A percentile compares a stretch with the other conserved stretches of the same genome.
Conservation (phyloP, 2,888 invertebrate genomes). For the Zygogramma bicolorata region DNA sequence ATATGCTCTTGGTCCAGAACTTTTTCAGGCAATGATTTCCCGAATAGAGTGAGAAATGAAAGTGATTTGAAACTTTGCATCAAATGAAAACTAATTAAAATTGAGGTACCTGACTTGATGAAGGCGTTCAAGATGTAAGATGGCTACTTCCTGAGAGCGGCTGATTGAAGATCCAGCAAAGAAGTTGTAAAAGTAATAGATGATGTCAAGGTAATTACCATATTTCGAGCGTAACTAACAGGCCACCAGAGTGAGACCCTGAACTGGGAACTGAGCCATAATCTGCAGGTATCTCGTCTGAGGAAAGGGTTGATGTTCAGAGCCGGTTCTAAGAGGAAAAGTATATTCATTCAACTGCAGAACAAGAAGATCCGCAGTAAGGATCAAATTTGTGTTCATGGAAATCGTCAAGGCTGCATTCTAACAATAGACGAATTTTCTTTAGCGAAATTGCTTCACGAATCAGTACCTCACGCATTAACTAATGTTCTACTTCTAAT, state of each 20-base stretch:
- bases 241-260: slow-evolving; percentile 21
- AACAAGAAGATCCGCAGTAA: too few relatives aligned
- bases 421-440: too few relatives aligned
- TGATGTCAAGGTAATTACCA: slow-evolving; percentile 60
- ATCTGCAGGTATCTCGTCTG: slow-evolving; percentile 15
- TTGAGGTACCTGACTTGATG: slow-evolving; percentile 31
- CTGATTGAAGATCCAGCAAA: slow-evolving; percentile 50
- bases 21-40: too few relatives aligned
- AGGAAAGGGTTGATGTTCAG: slow-evolving; percentile 6
- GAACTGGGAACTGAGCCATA: slow-evolving; percentile 19
- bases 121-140: slow-evolving; percentile 50
- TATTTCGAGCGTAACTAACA: slow-evolving; percentile 54
- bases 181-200: slow-evolving; percentile 58
- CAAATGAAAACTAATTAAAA: background rate
- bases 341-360: background rate
- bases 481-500: too few relatives aligned
- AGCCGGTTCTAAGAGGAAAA: background rate
- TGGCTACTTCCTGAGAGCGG: slow-evolving; percentile 50
- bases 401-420: too few relatives aligned
- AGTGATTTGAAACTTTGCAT: background rate
- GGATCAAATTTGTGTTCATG: too few relatives aligned
- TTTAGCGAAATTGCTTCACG: too few relatives aligned
- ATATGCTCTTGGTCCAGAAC: too few relatives aligned
- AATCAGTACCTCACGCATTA: too few relatives aligned
- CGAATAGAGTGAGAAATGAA: too few relatives aligned